These are phyloP conservation scores for Brienomyrus longianalis DNA, from an alignment of 2,113 vertebrate genomes.

Conservation along the genomic window DNA sequence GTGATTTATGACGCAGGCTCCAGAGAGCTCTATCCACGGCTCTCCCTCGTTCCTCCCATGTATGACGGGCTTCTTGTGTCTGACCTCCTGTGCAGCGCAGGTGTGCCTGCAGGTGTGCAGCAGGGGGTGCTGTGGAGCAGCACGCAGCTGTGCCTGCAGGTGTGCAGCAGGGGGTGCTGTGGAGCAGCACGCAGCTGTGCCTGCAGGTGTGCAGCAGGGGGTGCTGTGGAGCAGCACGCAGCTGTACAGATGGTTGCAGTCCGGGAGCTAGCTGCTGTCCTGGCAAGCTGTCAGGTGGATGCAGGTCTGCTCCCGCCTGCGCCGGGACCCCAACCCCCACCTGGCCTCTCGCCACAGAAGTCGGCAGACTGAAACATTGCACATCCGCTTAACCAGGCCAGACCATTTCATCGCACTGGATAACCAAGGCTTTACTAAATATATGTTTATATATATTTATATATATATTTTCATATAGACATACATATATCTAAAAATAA, in stretches of 20 bases:
- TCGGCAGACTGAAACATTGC: slow-evolving; percentile 1
- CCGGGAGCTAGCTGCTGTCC: not conserved
- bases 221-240: not conserved
- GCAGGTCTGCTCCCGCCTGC: not conserved
- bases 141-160: not conserved
- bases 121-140: not conserved
- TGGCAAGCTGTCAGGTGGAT: not conserved
- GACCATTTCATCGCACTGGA: slow-evolving; percentile 27
- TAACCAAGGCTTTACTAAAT: slow-evolving; percentile 37
- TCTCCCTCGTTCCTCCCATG: not conserved
- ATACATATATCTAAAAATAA: slow-evolving; percentile 33
- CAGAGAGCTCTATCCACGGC: not conserved
- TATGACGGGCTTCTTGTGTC: not conserved
- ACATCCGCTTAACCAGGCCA: slow-evolving; percentile 20
- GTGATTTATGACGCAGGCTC: not conserved
- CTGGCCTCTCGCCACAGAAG: not conserved
- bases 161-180: not conserved
- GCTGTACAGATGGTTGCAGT: not conserved
- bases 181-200: not conserved
- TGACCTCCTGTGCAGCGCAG: not conserved
- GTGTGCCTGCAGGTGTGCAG: not conserved
- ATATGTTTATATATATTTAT: slow-evolving; percentile 27
- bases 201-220: not conserved
- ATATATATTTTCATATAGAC: slow-evolving; percentile 29
- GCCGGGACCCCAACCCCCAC: not conserved